Conservation (phyloP, 2,888 invertebrate species). For the Drosophila stalkeri region DNA sequence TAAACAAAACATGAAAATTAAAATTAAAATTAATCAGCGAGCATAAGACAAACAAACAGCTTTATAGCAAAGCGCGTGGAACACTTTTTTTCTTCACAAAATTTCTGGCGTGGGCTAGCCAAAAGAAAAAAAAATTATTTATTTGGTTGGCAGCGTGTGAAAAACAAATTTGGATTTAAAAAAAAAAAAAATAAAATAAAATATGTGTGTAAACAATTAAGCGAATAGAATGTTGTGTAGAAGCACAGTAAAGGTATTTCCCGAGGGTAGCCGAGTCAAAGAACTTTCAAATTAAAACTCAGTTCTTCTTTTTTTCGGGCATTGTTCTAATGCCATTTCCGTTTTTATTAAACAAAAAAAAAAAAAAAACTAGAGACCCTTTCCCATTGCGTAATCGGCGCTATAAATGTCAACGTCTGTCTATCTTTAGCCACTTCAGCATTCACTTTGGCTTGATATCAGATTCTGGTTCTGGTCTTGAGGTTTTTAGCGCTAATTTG, state of each 20-base stretch:
- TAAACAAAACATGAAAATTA: constrained; percentile 59
- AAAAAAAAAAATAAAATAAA: constrained; percentile 15
- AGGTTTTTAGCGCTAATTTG: constrained; percentile 51
- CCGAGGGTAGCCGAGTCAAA: constrained; percentile 59
- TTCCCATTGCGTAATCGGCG: constrained; percentile 56
- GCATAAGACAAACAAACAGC: constrained; percentile 52
- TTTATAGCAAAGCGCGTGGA: constrained; percentile 49
- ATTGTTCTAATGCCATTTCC: constrained; percentile 64
- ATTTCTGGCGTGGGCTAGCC: constrained; percentile 38
- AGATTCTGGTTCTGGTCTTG: constrained; percentile 19
- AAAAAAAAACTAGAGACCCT: constrained; percentile 1
- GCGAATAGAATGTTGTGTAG: constrained; percentile 45
- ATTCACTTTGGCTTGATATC: constrained; percentile 20
- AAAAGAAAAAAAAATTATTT: constrained; percentile 10
- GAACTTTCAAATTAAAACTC: constrained; percentile 66
- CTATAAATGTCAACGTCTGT: constrained; percentile 60
- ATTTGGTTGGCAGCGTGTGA: constrained; percentile 65
- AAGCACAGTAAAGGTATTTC: constrained; percentile 20
- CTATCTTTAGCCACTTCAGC: constrained; percentile 19
- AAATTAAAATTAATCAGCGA: constrained; percentile 67
- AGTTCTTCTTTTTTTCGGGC: constrained; percentile 34
- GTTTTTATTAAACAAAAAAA: constrained; percentile 38
- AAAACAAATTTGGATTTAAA: constrained; percentile 57
- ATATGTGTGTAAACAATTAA: constrained; percentile 65
- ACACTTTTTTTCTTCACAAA: constrained; percentile 24